Percentiles rank a stretch among this genome's conserved stretches.
phyloP scores from a whole-genome alignment of 2,888 invertebrate genomes.

The Drosophila phalerata region DNA sequence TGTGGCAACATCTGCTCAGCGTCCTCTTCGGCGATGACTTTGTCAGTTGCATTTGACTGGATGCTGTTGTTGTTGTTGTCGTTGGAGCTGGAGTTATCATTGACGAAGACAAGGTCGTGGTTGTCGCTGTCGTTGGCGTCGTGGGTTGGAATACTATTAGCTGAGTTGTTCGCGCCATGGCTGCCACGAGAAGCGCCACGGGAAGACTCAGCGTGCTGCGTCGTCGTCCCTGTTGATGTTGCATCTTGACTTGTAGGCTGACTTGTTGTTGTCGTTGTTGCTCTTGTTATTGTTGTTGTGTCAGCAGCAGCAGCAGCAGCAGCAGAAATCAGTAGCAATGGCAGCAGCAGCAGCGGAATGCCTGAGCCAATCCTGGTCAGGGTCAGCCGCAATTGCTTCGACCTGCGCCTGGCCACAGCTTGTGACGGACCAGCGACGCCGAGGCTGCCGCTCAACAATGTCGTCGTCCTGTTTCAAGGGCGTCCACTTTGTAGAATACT shows the following conservation, averaged over 20 bases:
- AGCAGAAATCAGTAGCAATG: slow-evolving; percentile 6
- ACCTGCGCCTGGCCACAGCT: slow-evolving; percentile 76
- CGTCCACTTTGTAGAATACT: slow-evolving; percentile 24
- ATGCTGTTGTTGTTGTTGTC: slow-evolving; percentile 25
- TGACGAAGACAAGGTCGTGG: slow-evolving; percentile 6
- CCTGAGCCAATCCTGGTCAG: slow-evolving; percentile 43
- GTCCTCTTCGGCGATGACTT: slow-evolving; percentile 38
- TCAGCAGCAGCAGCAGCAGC: neutral
- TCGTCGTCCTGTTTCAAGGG: slow-evolving; percentile 75
- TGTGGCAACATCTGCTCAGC: slow-evolving; percentile 85
- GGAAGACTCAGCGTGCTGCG: slow-evolving; percentile 72
- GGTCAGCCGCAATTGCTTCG: slow-evolving; percentile 60
- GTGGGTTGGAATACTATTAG: slow-evolving; percentile 76
- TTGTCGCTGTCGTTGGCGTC: slow-evolving; percentile 35
- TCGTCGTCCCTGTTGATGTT: slow-evolving; percentile 51
- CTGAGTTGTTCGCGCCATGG: slow-evolving; percentile 77
- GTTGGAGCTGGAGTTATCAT: slow-evolving; percentile 15
- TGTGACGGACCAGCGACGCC: slow-evolving; percentile 69
- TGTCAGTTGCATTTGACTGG: slow-evolving; percentile 34
- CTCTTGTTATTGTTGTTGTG: slow-evolving; percentile 7
- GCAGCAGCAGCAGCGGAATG: slow-evolving; percentile 39
- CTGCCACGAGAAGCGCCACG: slow-evolving; percentile 74
- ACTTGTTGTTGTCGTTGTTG: slow-evolving; percentile 7
- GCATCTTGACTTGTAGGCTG: slow-evolving; percentile 56
- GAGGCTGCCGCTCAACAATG: slow-evolving; percentile 70